A percentile compares a stretch with the other conserved stretches of the same genome.
Evolutionary conservation across 2,113 vertebrate genomes (phyloP).

Genomic region (Psilopogon haemacephalus): DNA sequence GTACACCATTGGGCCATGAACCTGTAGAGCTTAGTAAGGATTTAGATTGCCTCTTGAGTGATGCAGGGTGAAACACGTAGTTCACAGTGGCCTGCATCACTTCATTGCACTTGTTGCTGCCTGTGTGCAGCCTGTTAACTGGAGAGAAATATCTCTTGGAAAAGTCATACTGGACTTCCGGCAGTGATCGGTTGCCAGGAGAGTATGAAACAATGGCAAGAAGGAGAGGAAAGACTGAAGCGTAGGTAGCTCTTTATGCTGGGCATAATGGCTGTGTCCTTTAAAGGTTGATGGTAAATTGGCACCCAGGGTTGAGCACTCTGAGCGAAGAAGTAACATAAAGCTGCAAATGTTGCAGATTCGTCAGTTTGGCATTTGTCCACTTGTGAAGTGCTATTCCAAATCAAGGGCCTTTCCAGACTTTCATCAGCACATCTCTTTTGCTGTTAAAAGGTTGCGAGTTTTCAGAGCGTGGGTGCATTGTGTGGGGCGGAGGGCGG

Average conservation of each 20-base stretch:
- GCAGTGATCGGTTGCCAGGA: not conserved
- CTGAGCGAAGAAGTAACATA: not conserved
- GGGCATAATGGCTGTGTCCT: not conserved
- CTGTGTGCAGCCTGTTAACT: not conserved
- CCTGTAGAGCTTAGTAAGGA: not conserved
- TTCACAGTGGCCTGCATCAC: not conserved
- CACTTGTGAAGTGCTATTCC: too few species aligned
- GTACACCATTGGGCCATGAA: not conserved
- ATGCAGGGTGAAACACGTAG: not conserved
- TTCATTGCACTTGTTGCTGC: not conserved
- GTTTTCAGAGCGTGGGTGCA: too few species aligned
- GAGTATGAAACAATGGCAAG: not conserved
- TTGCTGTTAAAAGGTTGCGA: too few species aligned
- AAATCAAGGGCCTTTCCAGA: too few species aligned
- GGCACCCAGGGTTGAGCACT: not conserved
- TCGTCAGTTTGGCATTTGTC: too few species aligned
- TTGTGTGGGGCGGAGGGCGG: too few species aligned
- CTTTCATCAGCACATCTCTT: too few species aligned
- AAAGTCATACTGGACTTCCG: not conserved
- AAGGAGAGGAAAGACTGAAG: not conserved
- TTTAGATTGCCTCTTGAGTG: not conserved
- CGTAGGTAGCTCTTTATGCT: not conserved
- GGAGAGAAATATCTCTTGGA: not conserved
- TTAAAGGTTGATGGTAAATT: not conserved
- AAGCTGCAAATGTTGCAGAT: not conserved